phyloP scores from a whole-genome alignment of 37 sponge, comb jelly and placozoan species.

The Aphrocallistes beatrix region DNA sequence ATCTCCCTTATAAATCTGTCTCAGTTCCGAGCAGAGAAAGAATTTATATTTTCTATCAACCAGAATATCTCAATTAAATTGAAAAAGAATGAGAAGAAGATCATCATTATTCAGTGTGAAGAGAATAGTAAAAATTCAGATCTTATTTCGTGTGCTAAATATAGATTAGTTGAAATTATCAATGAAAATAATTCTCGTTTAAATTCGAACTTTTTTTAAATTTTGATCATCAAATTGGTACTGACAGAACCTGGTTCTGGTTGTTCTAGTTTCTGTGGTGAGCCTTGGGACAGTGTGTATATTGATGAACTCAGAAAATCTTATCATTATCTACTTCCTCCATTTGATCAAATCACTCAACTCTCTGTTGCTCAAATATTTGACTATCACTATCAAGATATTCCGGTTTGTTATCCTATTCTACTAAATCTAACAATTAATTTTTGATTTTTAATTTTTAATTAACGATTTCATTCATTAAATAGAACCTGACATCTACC shows the following conservation, averaged over 20 bases:
- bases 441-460: no score
- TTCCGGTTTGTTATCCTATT: background rate
- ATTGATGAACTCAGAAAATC: background rate
- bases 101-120: background rate
- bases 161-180: background rate
- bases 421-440: no score
- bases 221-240: background rate
- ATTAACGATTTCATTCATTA: no score
- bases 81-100: background rate
- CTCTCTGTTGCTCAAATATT: background rate
- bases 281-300: background rate
- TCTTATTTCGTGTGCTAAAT: conserved; percentile 4
- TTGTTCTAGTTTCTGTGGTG: background rate
- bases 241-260: background rate
- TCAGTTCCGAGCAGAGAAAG: background rate
- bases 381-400: background rate
- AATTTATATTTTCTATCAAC: background rate
- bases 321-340: background rate
- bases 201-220: background rate
- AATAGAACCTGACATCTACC: no score
- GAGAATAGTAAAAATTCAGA: background rate
- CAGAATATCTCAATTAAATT: background rate
- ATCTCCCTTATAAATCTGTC: background rate
- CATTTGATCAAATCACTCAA: background rate
- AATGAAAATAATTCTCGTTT: background rate